A percentile compares a stretch with the other conserved stretches of the same genome.
Evolutionary conservation across 2,888 invertebrate species (phyloP).

Genomic region (Limnephilus lunatus): DNA sequence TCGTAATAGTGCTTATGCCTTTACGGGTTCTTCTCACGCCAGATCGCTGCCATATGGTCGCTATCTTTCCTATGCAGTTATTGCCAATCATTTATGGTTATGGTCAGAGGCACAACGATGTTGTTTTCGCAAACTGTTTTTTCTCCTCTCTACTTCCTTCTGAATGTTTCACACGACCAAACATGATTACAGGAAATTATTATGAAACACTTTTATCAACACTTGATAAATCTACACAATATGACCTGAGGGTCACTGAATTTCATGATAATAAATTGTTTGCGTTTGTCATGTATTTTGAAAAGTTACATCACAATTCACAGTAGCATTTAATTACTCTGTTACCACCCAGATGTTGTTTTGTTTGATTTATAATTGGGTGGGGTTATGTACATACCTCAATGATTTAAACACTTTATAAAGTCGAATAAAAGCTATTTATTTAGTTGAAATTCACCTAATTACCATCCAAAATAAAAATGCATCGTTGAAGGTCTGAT

Average conservation of each 20-base stretch:
- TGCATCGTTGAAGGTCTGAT: too few relatives aligned
- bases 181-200: neutral
- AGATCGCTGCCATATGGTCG: neutral
- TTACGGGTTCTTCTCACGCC: neutral
- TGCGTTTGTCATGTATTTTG: neutral
- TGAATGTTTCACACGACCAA: neutral
- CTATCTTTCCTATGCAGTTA: neutral
- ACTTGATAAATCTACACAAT: neutral
- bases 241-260: neutral
- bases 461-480: too few relatives aligned
- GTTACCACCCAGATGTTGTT: neutral
- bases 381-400: too few relatives aligned
- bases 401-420: too few relatives aligned
- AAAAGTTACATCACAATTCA: neutral
- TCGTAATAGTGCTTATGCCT: neutral
- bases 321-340: neutral
- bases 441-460: too few relatives aligned
- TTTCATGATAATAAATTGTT: neutral
- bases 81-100: neutral
- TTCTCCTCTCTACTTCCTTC: neutral
- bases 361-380: too few relatives aligned
- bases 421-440: too few relatives aligned
- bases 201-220: neutral
- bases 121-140: neutral
- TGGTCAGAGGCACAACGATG: neutral